phyloP scores from a whole-genome alignment of 2,888 invertebrate species.

The Spodoptera exigua region DNA sequence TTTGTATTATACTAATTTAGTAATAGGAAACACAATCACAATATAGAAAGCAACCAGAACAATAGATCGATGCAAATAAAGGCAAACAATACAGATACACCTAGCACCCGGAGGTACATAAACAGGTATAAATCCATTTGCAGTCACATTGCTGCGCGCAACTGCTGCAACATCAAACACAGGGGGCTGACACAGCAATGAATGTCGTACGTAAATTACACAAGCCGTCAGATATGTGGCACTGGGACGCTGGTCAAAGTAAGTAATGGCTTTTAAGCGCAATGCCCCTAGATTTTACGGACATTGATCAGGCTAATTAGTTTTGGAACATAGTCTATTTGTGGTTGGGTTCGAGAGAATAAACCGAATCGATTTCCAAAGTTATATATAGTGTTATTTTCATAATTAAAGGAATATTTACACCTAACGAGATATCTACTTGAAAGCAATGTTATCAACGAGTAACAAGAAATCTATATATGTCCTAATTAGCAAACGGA shows the following conservation, averaged over 20 bases:
- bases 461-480: too few species aligned
- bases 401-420: too few species aligned
- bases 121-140: constrained; percentile 66
- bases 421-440: too few species aligned
- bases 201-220: constrained; percentile 75
- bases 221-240: constrained; percentile 63
- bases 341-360: background rate
- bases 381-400: too few species aligned
- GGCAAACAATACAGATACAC: constrained; percentile 4
- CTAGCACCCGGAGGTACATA: constrained; percentile 24
- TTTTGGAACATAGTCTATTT: constrained; percentile 29
- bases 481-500: too few species aligned
- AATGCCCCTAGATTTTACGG: constrained; percentile 54
- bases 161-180: constrained; percentile 67
- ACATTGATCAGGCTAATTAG: constrained; percentile 53
- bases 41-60: background rate
- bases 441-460: too few species aligned
- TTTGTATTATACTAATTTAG: too few species aligned
- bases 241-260: constrained; percentile 56
- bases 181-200: constrained; percentile 69
- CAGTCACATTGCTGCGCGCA: constrained; percentile 61
- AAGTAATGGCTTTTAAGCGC: constrained; percentile 61
- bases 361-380: background rate
- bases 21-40: too few species aligned
- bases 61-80: constrained; percentile 7